Evolutionary conservation across 2,888 invertebrate genomes (phyloP), one percentile per base, ranked within the genome.

Genomic region (Drosophila suboccidentalis): DNA sequence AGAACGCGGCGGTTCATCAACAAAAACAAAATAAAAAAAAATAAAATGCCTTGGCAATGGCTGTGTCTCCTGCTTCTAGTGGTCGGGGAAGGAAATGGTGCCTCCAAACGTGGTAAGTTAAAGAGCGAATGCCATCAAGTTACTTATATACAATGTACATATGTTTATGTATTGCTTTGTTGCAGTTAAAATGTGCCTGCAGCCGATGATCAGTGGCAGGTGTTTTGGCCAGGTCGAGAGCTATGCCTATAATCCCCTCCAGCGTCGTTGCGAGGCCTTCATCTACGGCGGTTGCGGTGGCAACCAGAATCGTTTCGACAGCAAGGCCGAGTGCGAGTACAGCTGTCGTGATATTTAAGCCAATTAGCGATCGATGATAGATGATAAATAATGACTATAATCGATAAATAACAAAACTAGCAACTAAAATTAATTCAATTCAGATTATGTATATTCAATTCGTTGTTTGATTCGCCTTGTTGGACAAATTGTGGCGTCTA

Each of bases 301-400:
- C 13, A 97, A 97, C 90, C 94, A 94, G 79, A 97, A 97, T 91
- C 96, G 96, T 87, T 97, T 97, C 90, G 93, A 94, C 51, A 94
- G 94, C 4, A 92, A 93, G 47, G 94, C 95, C 41, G 95, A 95
- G 75, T 96, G 96, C 86, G 94, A 93, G 71, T 93, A 93, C 64
- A 93, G 94, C 19, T 96, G 96, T 80, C 87, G 87, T 51, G 87
- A 87, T 80, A 49, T 87, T 59, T 87, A 59, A 49, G 26, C n/a
- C 19, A 19, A 50, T 50, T 11, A 49, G 34, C 34, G 43, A n/a
- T 47, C 4, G 29, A 43, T 34, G 51, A 44, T 59, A 55, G 19
- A 10, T 26, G 22, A 47, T 64, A 34, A 13, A 34, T 22, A 32
- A 47, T 64, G 26, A 29, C n/a, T 51, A 17, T 39, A 43, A 53